A percentile compares a stretch with the other conserved stretches of the same genome.
These are phyloP conservation scores for Linnaemya tessellans DNA, from an alignment of 2,888 invertebrate genomes.

Conservation along the genomic window DNA sequence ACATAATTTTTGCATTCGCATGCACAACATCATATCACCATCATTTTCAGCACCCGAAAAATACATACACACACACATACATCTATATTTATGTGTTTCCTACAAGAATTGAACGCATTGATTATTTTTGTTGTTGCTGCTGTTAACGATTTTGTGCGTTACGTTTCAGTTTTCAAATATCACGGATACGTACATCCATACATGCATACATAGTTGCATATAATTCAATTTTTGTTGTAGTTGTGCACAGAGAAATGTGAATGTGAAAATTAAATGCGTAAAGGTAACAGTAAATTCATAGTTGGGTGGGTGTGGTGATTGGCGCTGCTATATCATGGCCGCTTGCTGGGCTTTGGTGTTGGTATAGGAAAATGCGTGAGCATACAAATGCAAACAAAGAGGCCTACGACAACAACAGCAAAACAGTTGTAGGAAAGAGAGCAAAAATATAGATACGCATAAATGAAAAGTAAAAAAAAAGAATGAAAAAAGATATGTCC, in stretches of 20 bases:
- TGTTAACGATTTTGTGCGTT: slow-evolving; percentile 39
- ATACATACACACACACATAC: background rate
- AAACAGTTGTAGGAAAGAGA: slow-evolving; percentile 39
- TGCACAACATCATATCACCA: slow-evolving; percentile 45
- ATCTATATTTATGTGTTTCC: slow-evolving; percentile 5
- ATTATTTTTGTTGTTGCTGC: slow-evolving; percentile 56
- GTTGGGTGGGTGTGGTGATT: background rate
- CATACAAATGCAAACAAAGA: slow-evolving; percentile 59
- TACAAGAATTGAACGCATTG: slow-evolving; percentile 65
- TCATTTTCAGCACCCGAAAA: slow-evolving; percentile 18
- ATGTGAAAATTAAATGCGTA: slow-evolving; percentile 67
- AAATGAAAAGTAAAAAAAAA: background rate
- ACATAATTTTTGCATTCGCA: slow-evolving; percentile 67
- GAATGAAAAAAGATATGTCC: no score
- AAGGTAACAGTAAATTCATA: slow-evolving; percentile 42
- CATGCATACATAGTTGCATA: background rate
- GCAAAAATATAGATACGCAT: slow-evolving; percentile 1
- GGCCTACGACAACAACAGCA: background rate
- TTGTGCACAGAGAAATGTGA: slow-evolving; percentile 21
- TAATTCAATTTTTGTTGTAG: background rate
- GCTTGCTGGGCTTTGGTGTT: background rate
- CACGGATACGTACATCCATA: slow-evolving; percentile 23
- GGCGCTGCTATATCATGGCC: background rate
- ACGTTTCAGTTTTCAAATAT: slow-evolving; percentile 43
- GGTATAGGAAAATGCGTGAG: slow-evolving; percentile 64